Base-by-base conservation (phyloP, 2,113 vertebrate genomes). In the Mesocricetus auratus region DNA sequence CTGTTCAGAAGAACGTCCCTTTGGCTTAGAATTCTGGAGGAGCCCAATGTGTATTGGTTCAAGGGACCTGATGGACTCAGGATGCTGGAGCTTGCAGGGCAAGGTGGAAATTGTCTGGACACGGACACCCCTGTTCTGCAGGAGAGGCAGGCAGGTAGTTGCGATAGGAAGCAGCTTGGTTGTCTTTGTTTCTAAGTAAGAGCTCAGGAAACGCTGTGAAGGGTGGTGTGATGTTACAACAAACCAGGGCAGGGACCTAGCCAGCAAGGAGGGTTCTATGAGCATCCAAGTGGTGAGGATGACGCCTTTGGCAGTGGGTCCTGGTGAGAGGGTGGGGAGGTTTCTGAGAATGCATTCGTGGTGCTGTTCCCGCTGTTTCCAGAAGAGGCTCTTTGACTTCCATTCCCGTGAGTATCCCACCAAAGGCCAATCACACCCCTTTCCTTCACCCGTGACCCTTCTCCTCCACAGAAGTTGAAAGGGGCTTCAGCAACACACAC, bases 361-460 rank as follows among this genome's bases (percentile, higher is more conserved):
- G 10, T 29, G 7, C 10, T 13, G 71, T 58, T 89, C 74, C 91
- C 36, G 1, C 33, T 77, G 60, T 74, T 69, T 60, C 60, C 19
- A 19, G 87, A 73, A 68, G 73, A 74, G 77, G 17, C 39, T 68
- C 17, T 86, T 56, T 60, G n/a, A 53, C 22, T 77, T 42, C 58
- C 39, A 0, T 69, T 79, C 56, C 62, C 60, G 1, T 86, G 81
- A 47, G 39, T 58, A 78, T 91, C 68, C 45, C 16, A 36, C 5
- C 36, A 33, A 86, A 64, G 73, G 78, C 42, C 89, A 74, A 68
- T 24, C 88, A 66, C 19, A 53, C 56, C 16, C 31, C n/a, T 73
- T 81, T 93, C 66, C 90, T 95, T 91, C 26, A 68, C 29, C 73
- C 64, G 42, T 56, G n/a, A 21, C 47, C 47, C 13, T 12, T 74